Evolutionary conservation across 2,888 invertebrate genomes (phyloP), one percentile per base, ranked within the genome.

Genomic region (Punctoribates punctum): DNA sequence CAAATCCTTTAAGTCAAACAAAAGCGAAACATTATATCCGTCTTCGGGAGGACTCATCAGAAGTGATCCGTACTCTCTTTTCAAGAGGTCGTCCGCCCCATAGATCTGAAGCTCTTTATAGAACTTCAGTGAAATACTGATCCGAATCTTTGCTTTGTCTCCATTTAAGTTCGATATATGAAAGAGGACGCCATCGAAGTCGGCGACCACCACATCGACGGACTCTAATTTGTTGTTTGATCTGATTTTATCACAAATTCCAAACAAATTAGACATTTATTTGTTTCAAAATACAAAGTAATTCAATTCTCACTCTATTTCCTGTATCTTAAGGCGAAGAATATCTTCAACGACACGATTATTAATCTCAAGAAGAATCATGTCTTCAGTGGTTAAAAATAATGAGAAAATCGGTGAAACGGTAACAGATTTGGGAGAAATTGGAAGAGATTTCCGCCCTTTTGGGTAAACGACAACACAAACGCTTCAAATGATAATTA

Each of bases 271-370:
- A 23, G 2, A 70, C 20, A 74, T 38, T 27, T 70, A 23, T 38
- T 70, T 5, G 5, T 23, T 20, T 20, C 4, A 13, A n/a, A n/a
- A 11, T 20, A 5, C 20, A 20, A 11, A 65, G 3, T 65, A 8
- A 17, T 1, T 65, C n/a, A 23, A 5, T 51, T 77, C 78, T 78
- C 38, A 78, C 77, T 75, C 74, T 15, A 73, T 57, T 72, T 78
- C 78, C 29, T 51, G 51, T 15, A 75, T 73, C 51, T 97, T 97
- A 82, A 93, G 89, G 83, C 91, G 89, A 84, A 98, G 88, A 78
- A 96, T 94, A 87, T 99, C 98, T 88, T 96, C 96, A 83, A 99
- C 91, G 87, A 98, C 96, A 86, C 96, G 91, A 88, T 99, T 99
- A 88, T 97, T 94, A 87, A 96, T 96, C 90, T 99, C 98, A 85